phyloP scores from a whole-genome alignment of 2,113 vertebrate species.

The Jaculus jaculus region DNA sequence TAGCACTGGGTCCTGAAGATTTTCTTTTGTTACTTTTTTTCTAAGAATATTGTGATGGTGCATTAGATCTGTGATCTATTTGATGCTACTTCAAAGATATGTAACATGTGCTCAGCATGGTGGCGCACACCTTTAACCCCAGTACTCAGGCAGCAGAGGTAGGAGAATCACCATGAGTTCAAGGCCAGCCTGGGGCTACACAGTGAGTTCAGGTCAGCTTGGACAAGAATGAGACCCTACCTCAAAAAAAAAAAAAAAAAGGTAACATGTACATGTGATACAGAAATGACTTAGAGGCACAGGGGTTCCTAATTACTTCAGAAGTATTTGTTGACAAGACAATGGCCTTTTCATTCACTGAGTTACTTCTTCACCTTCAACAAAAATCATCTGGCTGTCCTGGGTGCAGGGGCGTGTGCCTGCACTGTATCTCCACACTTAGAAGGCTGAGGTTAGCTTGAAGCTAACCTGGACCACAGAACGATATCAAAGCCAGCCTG shows the following conservation, averaged over 20 bases:
- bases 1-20: neutral
- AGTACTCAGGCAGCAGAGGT: no score
- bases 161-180: no score
- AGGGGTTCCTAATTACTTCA: neutral
- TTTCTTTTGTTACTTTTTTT: neutral
- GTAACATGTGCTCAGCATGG: neutral
- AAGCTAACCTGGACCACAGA: no score
- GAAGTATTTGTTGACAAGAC: neutral
- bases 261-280: no score
- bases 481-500: no score
- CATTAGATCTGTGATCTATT: neutral
- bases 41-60: neutral
- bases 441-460: no score
- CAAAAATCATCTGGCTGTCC: neutral
- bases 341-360: neutral
- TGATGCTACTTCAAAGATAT: neutral
- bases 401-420: no score
- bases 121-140: neutral
- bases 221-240: no score
- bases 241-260: no score
- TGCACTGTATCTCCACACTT: no score
- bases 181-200: no score
- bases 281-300: neutral
- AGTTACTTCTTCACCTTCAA: neutral
- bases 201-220: no score